Percentiles rank a stretch among this genome's conserved stretches.
These are phyloP conservation scores for Chymomyza procnemis DNA, from an alignment of 2,888 invertebrate species.

Conservation along the genomic window DNA sequence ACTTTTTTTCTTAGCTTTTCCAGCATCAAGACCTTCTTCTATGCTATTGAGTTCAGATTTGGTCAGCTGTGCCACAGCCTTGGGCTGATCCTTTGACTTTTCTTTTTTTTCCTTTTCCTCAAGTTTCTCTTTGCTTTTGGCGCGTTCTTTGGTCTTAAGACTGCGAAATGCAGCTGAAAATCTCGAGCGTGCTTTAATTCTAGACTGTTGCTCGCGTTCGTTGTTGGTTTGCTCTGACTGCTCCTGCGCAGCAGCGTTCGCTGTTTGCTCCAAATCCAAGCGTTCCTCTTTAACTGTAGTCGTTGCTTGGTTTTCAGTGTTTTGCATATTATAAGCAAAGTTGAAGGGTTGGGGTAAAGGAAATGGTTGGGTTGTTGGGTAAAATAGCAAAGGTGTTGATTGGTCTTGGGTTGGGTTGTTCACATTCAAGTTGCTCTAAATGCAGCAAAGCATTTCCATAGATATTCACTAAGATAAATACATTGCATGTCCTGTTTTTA, in stretches of 20 bases:
- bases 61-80: conserved; percentile 28
- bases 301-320: conserved; percentile 57
- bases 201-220: conserved; percentile 53
- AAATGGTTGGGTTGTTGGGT: conserved; percentile 9
- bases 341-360: neutral
- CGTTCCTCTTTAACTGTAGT: conserved; percentile 35
- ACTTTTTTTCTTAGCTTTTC: conserved; percentile 67
- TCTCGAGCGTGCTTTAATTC: conserved; percentile 74
- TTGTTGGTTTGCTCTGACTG: conserved; percentile 31
- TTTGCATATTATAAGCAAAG: conserved; percentile 74
- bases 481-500: neutral
- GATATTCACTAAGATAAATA: neutral
- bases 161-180: conserved; percentile 75
- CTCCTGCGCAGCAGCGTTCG: conserved; percentile 8
- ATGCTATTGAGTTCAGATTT: conserved; percentile 38
- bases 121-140: conserved; percentile 8
- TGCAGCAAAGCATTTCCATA: neutral
- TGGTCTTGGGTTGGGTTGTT: neutral
- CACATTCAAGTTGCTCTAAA: neutral
- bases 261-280: conserved; percentile 37
- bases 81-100: conserved; percentile 22
- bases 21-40: conserved; percentile 32
- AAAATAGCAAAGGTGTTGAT: no score
- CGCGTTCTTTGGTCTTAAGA: conserved; percentile 24
- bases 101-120: conserved; percentile 8